Evolutionary conservation across 2,888 invertebrate genomes (phyloP), one percentile per base, ranked within the genome.

Genomic region (Leptogaster cylindrica): DNA sequence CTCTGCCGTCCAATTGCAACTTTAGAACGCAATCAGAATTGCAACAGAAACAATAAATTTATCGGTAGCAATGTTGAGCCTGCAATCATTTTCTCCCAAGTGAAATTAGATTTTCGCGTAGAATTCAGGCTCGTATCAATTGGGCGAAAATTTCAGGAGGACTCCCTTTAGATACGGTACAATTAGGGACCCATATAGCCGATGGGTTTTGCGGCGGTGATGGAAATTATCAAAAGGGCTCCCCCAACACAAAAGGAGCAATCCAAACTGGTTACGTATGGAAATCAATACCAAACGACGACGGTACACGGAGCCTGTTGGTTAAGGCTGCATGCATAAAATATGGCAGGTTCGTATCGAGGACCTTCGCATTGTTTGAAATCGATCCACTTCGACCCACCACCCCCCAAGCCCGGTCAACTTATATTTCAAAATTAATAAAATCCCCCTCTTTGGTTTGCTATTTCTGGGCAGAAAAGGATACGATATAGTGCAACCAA

Each of bases 401-500:
- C n/a, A n/a, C n/a, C n/a, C n/a, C n/a, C 69, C 68, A 69, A 69
- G 68, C 70, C 70, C 68, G 68, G 71, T 70, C 69, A 71, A 72
- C 71, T 72, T 72, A 72, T 72, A 72, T 72, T 72, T 72, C 71
- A 71, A 72, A 72, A 72, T 71, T 72, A 72, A 71, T 72, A 72
- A 71, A 72, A 72, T 71, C 70, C 71, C 68, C n/a, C 69, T 68
- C 70, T 70, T 63, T 46, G 63, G 28, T 46, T 61, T 14, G 18
- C 28, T 16, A 63, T 23, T 44, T 61, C 61, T 44, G 27, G 25
- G 10, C 28, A 46, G 44, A 44, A 63, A 63, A 63, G 63, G 44
- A 63, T 63, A 27, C 25, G 39, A 39, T n/a, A n/a, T n/a, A n/a
- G n/a, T n/a, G n/a, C n/a, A n/a, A n/a, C n/a, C n/a, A n/a, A n/a